Evolutionary conservation across 2,888 invertebrate genomes (phyloP), one percentile per base, ranked within the genome.

Genomic region (Ochropacha duplaris): DNA sequence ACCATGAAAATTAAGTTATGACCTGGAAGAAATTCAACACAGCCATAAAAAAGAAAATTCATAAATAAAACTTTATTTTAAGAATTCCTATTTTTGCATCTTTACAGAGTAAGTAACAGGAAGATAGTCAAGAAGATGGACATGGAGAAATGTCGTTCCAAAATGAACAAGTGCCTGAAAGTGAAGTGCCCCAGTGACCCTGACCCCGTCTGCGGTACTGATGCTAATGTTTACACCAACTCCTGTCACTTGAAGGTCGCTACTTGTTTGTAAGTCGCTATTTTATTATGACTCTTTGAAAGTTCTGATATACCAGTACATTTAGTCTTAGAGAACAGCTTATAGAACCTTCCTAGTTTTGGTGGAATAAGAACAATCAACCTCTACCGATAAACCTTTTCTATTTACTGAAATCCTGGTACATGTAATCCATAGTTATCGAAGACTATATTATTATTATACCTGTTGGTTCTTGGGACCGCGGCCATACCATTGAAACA

Each of bases 201-300:
- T 22, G 96, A 97, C 83, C 96, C 96, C 1, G 95, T 98, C n/a
- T 98, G 98, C 75, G 98, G 98, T 1, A 97, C 97, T 8, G 98
- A 98, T 76, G 97, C 97, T 16, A 95, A 95, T 64, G 97, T 97
- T 0, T 98, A 98, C 90, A 94, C 94, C 63, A 97, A 96, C 81
- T 95, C 96, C 72, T 98, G 98, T 81, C 95, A 96, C 63, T 87
- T 98, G 68, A 96, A 96, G 76, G 94, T 96, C 60, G 97, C 97
- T 22, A 96, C 96, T 52, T 98, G 98, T 85, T 91, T 97, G 95
- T 97, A 90, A 95, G 97, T 94, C 69, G 3, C 8, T 28, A 28
- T 28, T 28, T 9, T 28, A 9, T 28, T 1, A n/a, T 14, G 14
- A 14, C n/a, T 36, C n/a, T 6, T 36, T 36, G 5, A n/a, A n/a